Evolutionary conservation across 2,888 invertebrate species (phyloP), one percentile per base, ranked within the genome.

Genomic region (Macrophya annulata): DNA sequence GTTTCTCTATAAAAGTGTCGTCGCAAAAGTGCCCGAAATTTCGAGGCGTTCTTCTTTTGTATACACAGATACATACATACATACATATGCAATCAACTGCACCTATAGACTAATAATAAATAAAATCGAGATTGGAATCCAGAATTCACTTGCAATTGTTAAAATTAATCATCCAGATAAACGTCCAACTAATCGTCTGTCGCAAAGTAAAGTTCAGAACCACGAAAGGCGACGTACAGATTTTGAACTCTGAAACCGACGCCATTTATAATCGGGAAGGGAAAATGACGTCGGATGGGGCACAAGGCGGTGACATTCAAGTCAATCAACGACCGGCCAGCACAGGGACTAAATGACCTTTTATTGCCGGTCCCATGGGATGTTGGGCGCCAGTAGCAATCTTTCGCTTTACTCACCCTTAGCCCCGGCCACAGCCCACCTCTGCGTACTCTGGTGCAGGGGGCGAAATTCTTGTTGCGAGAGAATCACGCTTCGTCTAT

Each of bases 241-340:
- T 55, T 43, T n/a, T 43, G 65, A 43, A 55, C 85, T 81, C 85
- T 59, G 79, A 15, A 62, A 40, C 45, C 62, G 81, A 81, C 65
- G 84, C 59, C 68, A 84, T 48, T 17, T 72, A 48, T 21, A 31
- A 43, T 65, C 45, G 68, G 12, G n/a, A 65, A 37, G 43, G 79
- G 15, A 25, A 81, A 85, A 76, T 79, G 79, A 76, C 79, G 59
- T 76, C 77, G 68, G 21, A 43, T 25, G 74, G 62, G 84, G 77
- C 51, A 81, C 21, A 55, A 62, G 81, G 65, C 82, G 62, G 83
- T 85, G 85, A 84, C 85, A 85, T 85, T 85, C 83, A 84, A 85
- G 85, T 85, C 85, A 85, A 85, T 85, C 85, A 85, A 81, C 84
- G 85, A 48, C 85, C 85, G 83, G 83, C 81, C 85, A 82, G 72